Base-by-base conservation (phyloP, 2,113 vertebrate genomes). In the Sinocyclocheilus maitianheensis region DNA sequence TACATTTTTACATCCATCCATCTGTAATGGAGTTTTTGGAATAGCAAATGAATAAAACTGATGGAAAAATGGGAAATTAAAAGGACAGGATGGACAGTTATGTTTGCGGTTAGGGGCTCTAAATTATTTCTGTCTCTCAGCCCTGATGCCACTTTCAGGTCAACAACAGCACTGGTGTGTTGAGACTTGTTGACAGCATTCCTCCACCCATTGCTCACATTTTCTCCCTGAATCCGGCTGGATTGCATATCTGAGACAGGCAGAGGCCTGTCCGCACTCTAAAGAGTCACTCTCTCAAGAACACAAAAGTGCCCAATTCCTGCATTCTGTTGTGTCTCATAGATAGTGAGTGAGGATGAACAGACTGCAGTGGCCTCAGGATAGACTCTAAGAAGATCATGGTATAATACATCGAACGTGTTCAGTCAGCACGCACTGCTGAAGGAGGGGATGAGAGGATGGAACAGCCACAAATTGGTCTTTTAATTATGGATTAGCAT, bases 101-200 rank as follows among this genome's bases (percentile, higher is more conserved):
- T 67, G 72, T 16, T 71, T 63, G 34, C 11, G 60, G 55, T 20
- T 74, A 16, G 71, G 53, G 14, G 46, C 60, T 88, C 48, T n/a
- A n/a, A 20, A 60, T 18, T 51, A 22, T 63, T 82, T 26, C 67
- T 78, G 30, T 78, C 43, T 14, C 51, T 88, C 40, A 79, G 12
- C 7, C 26, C 67, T 51, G 37, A 84, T 83, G 82, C 88, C 84
- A 92, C 84, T 90, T 92, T 87, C 90, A 89, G 90, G 90, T 94
- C 92, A 93, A 85, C 79, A 91, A 86, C 89, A 46, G 84, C 83
- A 91, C 86, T 85, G 78, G 92, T 93, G 85, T 94, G 94, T 94
- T 93, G 88, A 91, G 93, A 94, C 95, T 94, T 95, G 95, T 94
- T 94, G 90, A 92, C 89, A 89, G 85, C 90, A 94, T 94, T 94